phyloP scores from a whole-genome alignment of 2,888 invertebrate genomes.

The Himalopsyche japonica region DNA sequence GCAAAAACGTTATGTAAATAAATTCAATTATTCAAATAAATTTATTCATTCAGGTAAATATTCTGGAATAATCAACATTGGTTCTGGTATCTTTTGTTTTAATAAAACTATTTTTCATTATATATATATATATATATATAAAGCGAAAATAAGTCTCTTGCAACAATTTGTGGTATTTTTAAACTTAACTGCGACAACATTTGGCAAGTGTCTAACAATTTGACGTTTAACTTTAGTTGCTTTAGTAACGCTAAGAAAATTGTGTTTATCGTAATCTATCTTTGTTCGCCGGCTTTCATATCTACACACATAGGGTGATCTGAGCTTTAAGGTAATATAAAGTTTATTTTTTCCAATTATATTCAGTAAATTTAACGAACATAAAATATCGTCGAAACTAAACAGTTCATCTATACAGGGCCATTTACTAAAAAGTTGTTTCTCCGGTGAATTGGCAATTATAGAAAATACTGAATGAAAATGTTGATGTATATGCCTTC shows the following conservation, averaged over 20 bases:
- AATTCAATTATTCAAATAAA: too few relatives aligned
- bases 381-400: background rate
- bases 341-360: background rate
- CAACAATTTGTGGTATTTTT: too few relatives aligned
- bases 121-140: too few relatives aligned
- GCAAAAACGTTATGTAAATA: too few relatives aligned
- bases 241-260: background rate
- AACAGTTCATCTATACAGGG: background rate
- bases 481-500: background rate
- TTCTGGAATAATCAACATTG: too few relatives aligned
- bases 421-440: background rate
- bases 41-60: too few relatives aligned
- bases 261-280: background rate
- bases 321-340: background rate
- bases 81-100: too few relatives aligned
- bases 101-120: too few relatives aligned
- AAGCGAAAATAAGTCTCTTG: too few relatives aligned
- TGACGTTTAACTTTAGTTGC: background rate
- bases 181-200: background rate
- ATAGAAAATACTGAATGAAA: background rate
- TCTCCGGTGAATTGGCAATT: background rate
- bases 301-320: background rate
- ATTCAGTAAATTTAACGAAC: background rate
- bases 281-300: background rate
- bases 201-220: background rate